Evolutionary conservation across 2,888 invertebrate species (phyloP).

Genomic region (Metallyticus violacea): DNA sequence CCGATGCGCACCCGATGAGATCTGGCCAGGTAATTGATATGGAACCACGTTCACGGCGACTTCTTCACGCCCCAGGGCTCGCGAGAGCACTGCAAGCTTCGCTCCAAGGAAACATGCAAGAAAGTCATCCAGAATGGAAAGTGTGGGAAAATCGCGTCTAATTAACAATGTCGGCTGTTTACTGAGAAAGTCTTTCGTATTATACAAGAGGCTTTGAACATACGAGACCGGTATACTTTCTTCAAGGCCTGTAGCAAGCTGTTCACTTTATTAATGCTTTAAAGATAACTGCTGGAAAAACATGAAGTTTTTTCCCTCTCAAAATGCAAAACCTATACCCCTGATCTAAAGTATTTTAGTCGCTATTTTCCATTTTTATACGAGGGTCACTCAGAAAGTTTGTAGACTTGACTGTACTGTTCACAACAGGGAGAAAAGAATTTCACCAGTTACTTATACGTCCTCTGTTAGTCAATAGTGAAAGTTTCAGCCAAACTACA

Average conservation of each 20-base stretch:
- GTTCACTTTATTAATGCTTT: background rate
- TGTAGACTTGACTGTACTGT: no score
- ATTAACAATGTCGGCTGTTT: background rate
- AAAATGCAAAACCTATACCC: no score
- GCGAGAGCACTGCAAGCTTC: background rate
- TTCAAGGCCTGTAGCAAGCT: background rate
- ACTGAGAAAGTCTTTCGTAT: background rate
- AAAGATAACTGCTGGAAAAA: no score
- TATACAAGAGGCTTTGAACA: background rate
- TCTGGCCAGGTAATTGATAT: background rate
- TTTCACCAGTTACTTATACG: no score
- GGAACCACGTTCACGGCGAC: background rate
- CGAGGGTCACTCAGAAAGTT: no score
- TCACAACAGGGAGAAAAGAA: no score
- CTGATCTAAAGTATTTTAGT: no score
- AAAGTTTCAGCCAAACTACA: no score
- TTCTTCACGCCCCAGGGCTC: background rate
- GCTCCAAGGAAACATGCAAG: background rate
- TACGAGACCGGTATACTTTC: background rate
- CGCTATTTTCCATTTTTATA: no score
- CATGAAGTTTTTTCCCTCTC: no score
- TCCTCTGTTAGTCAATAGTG: no score
- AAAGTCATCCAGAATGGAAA: conserved; percentile 2
- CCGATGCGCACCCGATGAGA: background rate
- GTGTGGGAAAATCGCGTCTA: background rate